A percentile compares a stretch with the other conserved stretches of the same genome.
phyloP scores from a whole-genome alignment of 2,113 vertebrate genomes.

The Vulpes vulpes region DNA sequence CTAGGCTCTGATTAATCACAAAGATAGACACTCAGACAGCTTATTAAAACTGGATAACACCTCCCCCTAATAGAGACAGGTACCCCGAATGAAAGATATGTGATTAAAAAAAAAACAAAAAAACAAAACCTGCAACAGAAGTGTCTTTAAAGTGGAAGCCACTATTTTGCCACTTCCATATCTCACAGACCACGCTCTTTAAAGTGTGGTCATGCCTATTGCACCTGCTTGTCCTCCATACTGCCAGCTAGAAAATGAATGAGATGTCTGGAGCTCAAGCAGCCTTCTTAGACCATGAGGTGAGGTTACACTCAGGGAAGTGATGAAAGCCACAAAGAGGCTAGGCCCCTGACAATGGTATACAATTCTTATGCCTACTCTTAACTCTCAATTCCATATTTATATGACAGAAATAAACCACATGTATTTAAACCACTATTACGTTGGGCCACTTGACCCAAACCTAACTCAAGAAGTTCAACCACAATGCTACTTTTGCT shows the following conservation, averaged over 20 bases:
- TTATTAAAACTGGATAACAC: background rate
- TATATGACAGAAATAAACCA: background rate
- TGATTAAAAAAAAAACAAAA: background rate
- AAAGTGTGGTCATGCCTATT: background rate
- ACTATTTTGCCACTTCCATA: no score
- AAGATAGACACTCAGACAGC: background rate
- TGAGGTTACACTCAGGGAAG: background rate
- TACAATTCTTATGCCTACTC: background rate
- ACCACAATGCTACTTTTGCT: background rate
- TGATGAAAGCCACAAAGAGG: background rate
- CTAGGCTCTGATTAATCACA: background rate
- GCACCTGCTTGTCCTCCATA: background rate
- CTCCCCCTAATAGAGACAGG: background rate
- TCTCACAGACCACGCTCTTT: no score
- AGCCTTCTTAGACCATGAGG: background rate
- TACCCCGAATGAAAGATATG: background rate
- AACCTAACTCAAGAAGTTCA: background rate
- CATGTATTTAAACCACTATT: background rate
- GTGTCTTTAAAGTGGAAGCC: background rate
- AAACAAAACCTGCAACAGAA: background rate
- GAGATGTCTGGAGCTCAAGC: background rate
- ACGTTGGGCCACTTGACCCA: background rate
- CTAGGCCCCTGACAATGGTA: background rate
- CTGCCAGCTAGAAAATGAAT: background rate
- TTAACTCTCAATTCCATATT: background rate